Evolutionary conservation across 2,113 vertebrate species (phyloP).

Genomic region (Podocnemis expansa): DNA sequence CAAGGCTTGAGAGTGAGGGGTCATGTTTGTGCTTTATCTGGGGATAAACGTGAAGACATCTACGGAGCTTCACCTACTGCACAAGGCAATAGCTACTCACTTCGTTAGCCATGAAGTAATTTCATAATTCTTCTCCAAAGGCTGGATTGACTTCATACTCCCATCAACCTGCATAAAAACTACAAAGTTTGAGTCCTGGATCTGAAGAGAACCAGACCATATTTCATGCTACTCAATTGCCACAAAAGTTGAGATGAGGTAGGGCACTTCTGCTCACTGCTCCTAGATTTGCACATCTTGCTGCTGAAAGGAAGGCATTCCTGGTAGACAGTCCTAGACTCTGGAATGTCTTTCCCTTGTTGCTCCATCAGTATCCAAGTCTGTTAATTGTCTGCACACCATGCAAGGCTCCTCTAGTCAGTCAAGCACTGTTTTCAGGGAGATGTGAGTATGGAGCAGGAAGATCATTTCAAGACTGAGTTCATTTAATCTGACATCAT

Average conservation of each 20-base stretch:
- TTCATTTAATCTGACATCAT: conserved; percentile 30
- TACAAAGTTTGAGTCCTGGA: neutral
- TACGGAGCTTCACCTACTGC: neutral
- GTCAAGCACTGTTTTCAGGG: conserved; percentile 22
- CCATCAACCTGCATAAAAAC: neutral
- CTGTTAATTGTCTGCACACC: conserved; percentile 1
- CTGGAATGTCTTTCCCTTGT: conserved; percentile 34
- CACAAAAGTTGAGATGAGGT: conserved; percentile 8
- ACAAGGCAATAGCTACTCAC: conserved; percentile 18
- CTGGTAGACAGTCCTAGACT: conserved; percentile 4
- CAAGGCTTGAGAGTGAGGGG: no score
- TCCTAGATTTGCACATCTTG: neutral
- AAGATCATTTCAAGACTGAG: conserved; percentile 16
- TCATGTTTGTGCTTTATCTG: rapidly evolving
- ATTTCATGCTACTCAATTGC: conserved; percentile 23
- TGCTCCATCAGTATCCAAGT: conserved; percentile 36
- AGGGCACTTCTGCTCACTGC: neutral
- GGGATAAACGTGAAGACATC: neutral
- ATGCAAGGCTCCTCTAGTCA: conserved; percentile 26
- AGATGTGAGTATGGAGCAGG: conserved; percentile 1
- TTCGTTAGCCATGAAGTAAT: conserved; percentile 4
- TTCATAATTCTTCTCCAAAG: conserved; percentile 42
- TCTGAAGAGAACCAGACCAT: neutral
- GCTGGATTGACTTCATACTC: conserved; percentile 24
- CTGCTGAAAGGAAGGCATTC: conserved; percentile 14